phyloP scores from a whole-genome alignment of 2,797 vertebrate genomes.

The Sebastiscus tertius region DNA sequence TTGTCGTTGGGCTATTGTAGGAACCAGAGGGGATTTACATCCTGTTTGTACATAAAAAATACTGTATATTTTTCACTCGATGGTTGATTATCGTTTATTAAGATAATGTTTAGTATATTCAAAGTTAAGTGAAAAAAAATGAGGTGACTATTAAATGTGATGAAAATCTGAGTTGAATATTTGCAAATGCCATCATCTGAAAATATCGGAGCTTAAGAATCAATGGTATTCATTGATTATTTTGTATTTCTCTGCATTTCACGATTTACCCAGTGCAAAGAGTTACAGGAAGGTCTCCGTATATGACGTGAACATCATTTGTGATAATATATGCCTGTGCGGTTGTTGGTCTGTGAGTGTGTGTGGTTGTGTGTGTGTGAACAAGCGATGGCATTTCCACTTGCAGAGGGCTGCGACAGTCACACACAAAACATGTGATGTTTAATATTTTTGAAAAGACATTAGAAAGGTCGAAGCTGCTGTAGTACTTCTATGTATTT shows the following conservation, averaged over 20 bases:
- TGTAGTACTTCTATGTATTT: not conserved
- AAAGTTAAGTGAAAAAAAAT: conserved; percentile 21
- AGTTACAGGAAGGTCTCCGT: conserved; percentile 56
- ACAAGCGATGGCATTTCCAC: conserved; percentile 23
- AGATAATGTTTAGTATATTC: not conserved
- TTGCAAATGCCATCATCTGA: conserved; percentile 56
- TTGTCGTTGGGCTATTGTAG: too few relatives aligned
- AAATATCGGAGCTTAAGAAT: conserved; percentile 19
- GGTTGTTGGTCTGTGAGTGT: not conserved
- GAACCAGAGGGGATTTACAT: not conserved
- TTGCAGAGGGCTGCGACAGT: conserved; percentile 22
- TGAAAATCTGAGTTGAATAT: conserved; percentile 7
- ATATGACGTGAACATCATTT: conserved; percentile 46
- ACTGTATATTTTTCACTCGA: not conserved
- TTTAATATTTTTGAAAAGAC: not conserved
- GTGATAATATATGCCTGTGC: conserved; percentile 18
- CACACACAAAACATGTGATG: conserved; percentile 19
- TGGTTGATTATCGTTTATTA: not conserved
- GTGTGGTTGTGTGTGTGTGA: conserved; percentile 20
- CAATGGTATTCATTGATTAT: not conserved
- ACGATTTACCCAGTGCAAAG: conserved; percentile 29
- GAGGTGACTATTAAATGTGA: not conserved
- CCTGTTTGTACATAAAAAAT: not conserved
- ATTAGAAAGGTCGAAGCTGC: not conserved
- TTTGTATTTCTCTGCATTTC: conserved; percentile 45